Percentiles rank a stretch among this genome's conserved stretches.
These are phyloP conservation scores for Myotis myotis DNA, from an alignment of 2,797 vertebrate genomes.

Conservation along the genomic window DNA sequence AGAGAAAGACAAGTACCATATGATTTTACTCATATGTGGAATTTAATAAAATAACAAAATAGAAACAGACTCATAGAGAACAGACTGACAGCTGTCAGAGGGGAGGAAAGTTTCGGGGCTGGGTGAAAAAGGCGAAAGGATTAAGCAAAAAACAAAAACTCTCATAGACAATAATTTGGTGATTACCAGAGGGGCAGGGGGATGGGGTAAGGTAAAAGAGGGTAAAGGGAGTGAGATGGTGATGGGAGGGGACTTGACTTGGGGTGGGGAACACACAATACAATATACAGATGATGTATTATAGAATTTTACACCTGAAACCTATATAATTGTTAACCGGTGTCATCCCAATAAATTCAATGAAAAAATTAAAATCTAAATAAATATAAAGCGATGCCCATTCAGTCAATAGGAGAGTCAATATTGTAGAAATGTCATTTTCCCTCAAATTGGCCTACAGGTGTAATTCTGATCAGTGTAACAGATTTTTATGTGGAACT, in stretches of 20 bases:
- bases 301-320: not conserved
- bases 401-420: not conserved
- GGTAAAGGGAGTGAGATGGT: not conserved
- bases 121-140: not conserved
- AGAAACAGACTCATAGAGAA: not conserved
- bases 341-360: not conserved
- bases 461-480: not conserved
- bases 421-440: constrained; percentile 5
- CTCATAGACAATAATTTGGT: not conserved
- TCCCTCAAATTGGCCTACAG: constrained; percentile 1
- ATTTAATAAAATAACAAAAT: not conserved
- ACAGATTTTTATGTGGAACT: constrained; percentile 4
- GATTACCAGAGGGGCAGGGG: not conserved
- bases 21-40: not conserved
- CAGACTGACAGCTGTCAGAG: not conserved
- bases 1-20: not conserved
- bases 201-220: not conserved
- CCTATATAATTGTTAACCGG: not conserved
- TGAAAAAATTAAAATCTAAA: not conserved
- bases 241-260: not conserved
- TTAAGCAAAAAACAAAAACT: not conserved
- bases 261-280: not conserved
- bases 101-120: not conserved
- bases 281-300: not conserved
- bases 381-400: not conserved